Evolutionary conservation across 2,113 vertebrate genomes (phyloP).

Genomic region (Lichenostomus cassidix): DNA sequence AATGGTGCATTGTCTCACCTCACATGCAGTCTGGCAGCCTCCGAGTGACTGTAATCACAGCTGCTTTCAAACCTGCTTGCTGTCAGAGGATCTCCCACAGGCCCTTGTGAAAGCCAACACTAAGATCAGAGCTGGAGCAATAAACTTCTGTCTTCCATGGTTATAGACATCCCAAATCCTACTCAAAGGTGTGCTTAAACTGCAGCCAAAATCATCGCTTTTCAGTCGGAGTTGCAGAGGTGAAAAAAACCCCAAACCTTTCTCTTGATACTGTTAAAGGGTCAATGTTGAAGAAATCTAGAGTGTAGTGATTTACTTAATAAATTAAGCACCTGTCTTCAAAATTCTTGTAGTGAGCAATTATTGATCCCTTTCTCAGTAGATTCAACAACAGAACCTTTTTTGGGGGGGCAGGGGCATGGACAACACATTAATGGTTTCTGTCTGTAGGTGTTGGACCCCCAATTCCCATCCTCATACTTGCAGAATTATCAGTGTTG

Average conservation of each 20-base stretch:
- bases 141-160: constrained; percentile 7
- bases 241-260: background rate
- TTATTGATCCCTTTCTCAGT: background rate
- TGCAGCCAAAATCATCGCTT: background rate
- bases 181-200: background rate
- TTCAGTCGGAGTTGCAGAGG: background rate
- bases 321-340: background rate
- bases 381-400: background rate
- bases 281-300: background rate
- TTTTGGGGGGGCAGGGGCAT: background rate
- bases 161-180: constrained; percentile 40
- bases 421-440: background rate
- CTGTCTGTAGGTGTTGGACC: background rate
- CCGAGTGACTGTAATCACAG: constrained; percentile 4
- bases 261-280: background rate
- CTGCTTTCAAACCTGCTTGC: constrained; percentile 15
- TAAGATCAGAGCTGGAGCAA: constrained; percentile 21
- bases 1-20: background rate
- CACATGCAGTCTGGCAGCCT: background rate
- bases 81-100: background rate
- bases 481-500: background rate
- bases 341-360: background rate
- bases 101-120: background rate
- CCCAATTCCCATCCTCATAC: background rate
- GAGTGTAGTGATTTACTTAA: background rate